Evolutionary conservation across 2,113 vertebrate genomes (phyloP), one percentile per base, ranked within the genome.

Genomic region (Cardinalis cardinalis): DNA sequence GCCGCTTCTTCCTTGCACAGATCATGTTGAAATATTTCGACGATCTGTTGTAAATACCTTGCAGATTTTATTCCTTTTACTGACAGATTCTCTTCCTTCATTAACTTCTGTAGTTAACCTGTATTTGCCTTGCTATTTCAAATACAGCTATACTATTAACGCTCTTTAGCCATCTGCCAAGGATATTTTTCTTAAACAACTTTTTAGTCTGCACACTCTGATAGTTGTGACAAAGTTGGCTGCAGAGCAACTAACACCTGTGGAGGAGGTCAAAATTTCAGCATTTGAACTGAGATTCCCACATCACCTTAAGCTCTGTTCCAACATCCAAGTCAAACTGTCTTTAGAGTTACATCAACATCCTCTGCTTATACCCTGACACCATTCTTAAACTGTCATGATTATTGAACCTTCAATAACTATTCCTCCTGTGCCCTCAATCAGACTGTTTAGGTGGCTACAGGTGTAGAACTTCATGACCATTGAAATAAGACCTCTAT

Each of bases 31-130:
- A 84, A 28, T 76, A 68, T 77, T 53, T 56, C 0, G 3, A 14
- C 1, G 2, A 55, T n/a, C 9, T 1, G 8, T 49, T 19, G 10
- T 5, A 13, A 69, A 32, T 49, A 11, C 10, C 17, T 56, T 23
- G 20, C 9, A 55, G 40, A 17, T 20, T 36, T 32, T 75, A 23
- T 26, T 4, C 21, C n/a, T 56, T 79, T 79, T 81, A 31, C 21
- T 81, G 75, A 18, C 10, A 60, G 28, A 12, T 73, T 72, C 7
- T 66, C 21, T 61, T 78, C 12, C 18, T 65, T 88, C 3, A 3
- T 51, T 68, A 76, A 32, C 19, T 36, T 28, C 38, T 64, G 71
- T 56, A 60, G 31, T 52, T 82, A 46, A 60, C 23, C 40, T 90
- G 31, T 34, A 36, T 72, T 83, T 89, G 41, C 23, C 7, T 46